Percentiles rank a stretch among this genome's conserved stretches.
Evolutionary conservation across 2,888 invertebrate genomes (phyloP).

Genomic region (Atethmia centrago): DNA sequence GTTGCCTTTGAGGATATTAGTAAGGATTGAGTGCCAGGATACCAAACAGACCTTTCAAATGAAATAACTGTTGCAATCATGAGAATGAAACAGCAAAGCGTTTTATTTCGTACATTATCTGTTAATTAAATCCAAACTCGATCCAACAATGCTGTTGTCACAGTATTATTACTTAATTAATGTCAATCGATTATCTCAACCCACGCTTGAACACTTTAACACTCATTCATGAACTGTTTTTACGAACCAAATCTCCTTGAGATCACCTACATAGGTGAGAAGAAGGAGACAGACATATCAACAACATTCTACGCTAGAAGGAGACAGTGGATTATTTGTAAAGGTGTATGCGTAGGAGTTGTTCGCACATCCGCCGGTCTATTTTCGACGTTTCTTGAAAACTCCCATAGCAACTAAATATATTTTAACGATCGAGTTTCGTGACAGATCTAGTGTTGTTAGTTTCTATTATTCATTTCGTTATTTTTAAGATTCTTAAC

Average conservation of each 20-base stretch:
- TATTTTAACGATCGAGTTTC: conserved; percentile 54
- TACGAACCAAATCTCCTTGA: conserved; percentile 79
- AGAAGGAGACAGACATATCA: conserved; percentile 61
- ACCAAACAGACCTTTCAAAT: neutral
- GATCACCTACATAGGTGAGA: conserved; percentile 71
- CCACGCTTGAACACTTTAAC: conserved; percentile 53
- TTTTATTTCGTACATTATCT: conserved; percentile 4
- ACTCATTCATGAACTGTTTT: conserved; percentile 75
- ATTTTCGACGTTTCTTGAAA: conserved; percentile 72
- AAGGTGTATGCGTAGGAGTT: conserved; percentile 68
- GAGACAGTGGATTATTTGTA: conserved; percentile 64
- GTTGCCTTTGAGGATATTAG: neutral
- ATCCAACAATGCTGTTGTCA: conserved; percentile 38
- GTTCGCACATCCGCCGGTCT: conserved; percentile 76
- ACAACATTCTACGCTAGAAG: conserved; percentile 40
- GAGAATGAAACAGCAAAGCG: neutral
- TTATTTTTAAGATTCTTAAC: conserved; percentile 48
- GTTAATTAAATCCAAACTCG: conserved; percentile 30
- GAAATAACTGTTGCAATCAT: neutral
- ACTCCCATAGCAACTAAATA: conserved; percentile 70
- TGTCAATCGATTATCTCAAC: conserved; percentile 48
- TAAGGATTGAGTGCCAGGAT: neutral
- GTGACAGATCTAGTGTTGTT: conserved; percentile 44
- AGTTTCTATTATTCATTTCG: conserved; percentile 46
- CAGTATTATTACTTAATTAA: conserved; percentile 33